Evolutionary conservation across 2,113 vertebrate genomes (phyloP), one percentile per base, ranked within the genome.

Genomic region (Benitochromis conjunctus): DNA sequence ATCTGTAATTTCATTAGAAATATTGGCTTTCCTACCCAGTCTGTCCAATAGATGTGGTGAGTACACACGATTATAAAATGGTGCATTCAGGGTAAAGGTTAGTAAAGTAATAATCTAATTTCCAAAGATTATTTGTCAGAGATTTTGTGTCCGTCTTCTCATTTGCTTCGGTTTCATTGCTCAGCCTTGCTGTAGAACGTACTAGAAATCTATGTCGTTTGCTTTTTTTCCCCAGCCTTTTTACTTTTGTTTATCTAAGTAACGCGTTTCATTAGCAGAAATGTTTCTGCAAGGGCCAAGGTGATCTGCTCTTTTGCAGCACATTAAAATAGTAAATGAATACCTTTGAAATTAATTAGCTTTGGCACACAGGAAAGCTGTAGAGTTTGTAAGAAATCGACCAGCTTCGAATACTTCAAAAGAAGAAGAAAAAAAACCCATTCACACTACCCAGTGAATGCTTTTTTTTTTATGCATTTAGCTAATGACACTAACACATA

Each of bases 201-300:
- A 81, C 60, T 81, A n/a, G 14, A 53, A 24, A 18, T 81, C 51
- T 48, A 74, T 57, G 34, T 82, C 46, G 18, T 74, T 84, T 77
- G n/a, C 13, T 76, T 85, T 79, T 46, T 31, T 84, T 6, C 53
- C 66, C 62, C 34, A 82, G 34, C 34, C 53, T 86, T 86, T 89
- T 80, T 26, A 55, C 76, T 85, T 82, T n/a, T 79, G 57, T 91
- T 82, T 85, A 48, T 91, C 74, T 53, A 89, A 2, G 51, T 87
- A 58, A 55, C 87, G 97, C 95, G 97, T 95, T 98, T 96, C 84
- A 97, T 97, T 89, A 96, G 96, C 91, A 97, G 96, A 82, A 96
- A 84, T 97, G 93, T 96, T 97, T 78, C 95, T 94, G 62, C 91
- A 95, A 41, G 69, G 64, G 64, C 69, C 84, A 88, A 86, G 91